Base-by-base conservation (phyloP, 2,797 vertebrate species). In the Echeneis naucrates region DNA sequence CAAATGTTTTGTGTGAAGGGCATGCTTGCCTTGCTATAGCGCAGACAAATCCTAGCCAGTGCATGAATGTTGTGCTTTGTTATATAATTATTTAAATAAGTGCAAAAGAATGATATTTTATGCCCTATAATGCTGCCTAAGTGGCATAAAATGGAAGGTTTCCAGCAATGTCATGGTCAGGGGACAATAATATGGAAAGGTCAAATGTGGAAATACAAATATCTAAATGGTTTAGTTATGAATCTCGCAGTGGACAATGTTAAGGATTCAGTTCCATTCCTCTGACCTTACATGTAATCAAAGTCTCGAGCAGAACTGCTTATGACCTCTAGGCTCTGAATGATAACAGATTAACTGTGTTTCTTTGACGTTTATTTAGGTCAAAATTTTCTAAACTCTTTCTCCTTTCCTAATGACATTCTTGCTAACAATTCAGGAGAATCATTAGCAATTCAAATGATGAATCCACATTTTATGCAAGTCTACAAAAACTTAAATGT, bases 221-320 rank as follows among this genome's bases (percentile, higher is more conserved):
- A 32, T 30, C 23, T 6, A 21, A 35, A 64, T 30, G 19, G 70
- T 68, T 75, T 30, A 58, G 75, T 51, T 62, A 52, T 32, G 12
- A 56, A 21, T 1, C 1, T 21, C 35, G 1, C 8, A 48, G 33
- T 11, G 48, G 47, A 11, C 55, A 19, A 51, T 69, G 50, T 76
- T 4, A 68, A 65, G 13, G 13, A 77, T 65, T 65, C 23, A 23
- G 33, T 7, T 21, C 48, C 40, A 24, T 23, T 38, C 8, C 27
- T 70, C 14, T 82, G 77, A 85, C 67, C 52, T 88, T 78, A 72
- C 10, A 27, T n/a, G 40, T 45, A 63, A 72, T 77, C 30, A 62
- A 32, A 69, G 26, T 57, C 48, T 40, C 14, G 60, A 32, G 40
- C 9, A 35, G 27, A 70, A 24, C 10, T 12, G 23, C 27, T 75